A percentile compares a stretch with the other conserved stretches of the same genome.
Conservation (phyloP, 2,797 vertebrate genomes). For the Diceros bicornis region DNA sequence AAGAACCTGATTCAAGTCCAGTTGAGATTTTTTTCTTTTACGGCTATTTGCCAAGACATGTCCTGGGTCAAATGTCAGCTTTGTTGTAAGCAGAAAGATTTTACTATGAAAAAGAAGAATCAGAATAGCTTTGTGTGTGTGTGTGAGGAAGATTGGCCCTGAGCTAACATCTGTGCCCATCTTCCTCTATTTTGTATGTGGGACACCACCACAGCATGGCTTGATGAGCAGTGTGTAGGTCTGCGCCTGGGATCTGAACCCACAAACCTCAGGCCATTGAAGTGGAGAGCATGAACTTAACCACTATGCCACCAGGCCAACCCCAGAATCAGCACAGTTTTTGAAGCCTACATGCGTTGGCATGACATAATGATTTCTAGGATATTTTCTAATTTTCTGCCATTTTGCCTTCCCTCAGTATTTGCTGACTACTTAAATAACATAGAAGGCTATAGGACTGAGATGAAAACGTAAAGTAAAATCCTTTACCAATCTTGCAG, state of each 20-base stretch:
- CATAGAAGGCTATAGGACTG: too few relatives aligned
- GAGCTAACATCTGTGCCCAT: too few relatives aligned
- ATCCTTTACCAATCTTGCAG: neutral
- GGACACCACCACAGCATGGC: too few relatives aligned
- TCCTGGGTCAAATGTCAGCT: neutral
- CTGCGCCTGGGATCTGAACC: too few relatives aligned
- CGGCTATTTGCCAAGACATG: neutral
- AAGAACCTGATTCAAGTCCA: neutral
- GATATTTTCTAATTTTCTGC: neutral
- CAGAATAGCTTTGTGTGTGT: neutral
- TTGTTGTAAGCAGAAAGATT: neutral
- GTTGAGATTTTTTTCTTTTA: neutral
- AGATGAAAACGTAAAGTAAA: neutral
- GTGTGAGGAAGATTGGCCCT: too few relatives aligned
- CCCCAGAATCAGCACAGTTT: neutral
- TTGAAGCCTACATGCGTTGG: neutral
- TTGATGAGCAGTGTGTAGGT: too few relatives aligned
- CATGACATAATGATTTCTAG: neutral
- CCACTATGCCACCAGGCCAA: too few relatives aligned
- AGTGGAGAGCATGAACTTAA: too few relatives aligned
- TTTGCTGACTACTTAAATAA: neutral
- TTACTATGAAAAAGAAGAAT: neutral
- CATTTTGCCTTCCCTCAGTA: neutral
- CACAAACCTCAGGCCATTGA: too few relatives aligned
- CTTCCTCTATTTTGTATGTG: too few relatives aligned